Evolutionary conservation across 2,888 invertebrate genomes (phyloP).

Genomic region (Lithophane socia): DNA sequence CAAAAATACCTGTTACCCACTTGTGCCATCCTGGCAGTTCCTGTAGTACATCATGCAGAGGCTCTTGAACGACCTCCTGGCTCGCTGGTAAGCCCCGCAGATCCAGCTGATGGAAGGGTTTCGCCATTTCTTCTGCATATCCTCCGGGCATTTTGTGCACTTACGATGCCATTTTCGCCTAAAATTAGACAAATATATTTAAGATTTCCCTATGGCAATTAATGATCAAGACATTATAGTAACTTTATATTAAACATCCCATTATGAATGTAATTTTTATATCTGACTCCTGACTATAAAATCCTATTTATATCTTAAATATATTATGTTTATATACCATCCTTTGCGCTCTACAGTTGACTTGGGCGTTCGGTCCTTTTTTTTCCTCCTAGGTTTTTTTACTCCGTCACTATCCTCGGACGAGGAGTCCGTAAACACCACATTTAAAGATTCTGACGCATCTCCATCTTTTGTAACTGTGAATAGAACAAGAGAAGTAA

Average conservation of each 20-base stretch:
- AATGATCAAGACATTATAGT: not conserved
- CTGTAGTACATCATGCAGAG: slow-evolving; percentile 85
- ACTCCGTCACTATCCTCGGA: slow-evolving; percentile 31
- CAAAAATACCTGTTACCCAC: slow-evolving; percentile 68
- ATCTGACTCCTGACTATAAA: not conserved
- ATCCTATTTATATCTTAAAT: not conserved
- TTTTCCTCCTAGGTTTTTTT: not conserved
- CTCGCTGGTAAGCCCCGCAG: slow-evolving; percentile 85
- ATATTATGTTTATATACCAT: slow-evolving; percentile 70
- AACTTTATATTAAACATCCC: no score
- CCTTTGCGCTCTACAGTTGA: slow-evolving; percentile 76
- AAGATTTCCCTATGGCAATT: no score
- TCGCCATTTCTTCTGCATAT: slow-evolving; percentile 79
- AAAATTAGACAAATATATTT: slow-evolving; percentile 11
- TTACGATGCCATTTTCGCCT: slow-evolving; percentile 86
- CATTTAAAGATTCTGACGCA: slow-evolving; percentile 46
- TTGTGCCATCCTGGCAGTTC: slow-evolving; percentile 88
- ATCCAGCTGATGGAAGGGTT: slow-evolving; percentile 82
- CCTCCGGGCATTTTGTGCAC: slow-evolving; percentile 78
- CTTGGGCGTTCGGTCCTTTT: slow-evolving; percentile 55
- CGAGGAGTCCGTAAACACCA: slow-evolving; percentile 42
- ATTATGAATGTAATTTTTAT: not conserved
- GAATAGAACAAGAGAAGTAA: not conserved
- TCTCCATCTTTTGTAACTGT: not conserved
- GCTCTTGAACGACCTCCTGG: slow-evolving; percentile 84